Base-by-base conservation (phyloP, 1,140 invertebrate species). In the Drosophila hydei region DNA sequence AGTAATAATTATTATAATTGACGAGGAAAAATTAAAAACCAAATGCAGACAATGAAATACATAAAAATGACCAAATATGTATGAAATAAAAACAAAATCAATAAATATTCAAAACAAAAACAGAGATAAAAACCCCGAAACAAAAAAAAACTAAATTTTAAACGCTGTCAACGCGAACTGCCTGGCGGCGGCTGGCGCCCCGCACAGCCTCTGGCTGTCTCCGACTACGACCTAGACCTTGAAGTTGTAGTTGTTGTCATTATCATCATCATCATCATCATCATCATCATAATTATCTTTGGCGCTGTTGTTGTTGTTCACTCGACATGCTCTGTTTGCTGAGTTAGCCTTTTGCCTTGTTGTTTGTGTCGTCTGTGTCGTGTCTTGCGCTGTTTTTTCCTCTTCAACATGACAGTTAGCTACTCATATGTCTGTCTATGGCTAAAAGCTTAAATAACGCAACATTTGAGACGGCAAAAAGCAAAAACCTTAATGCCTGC, bases 181-280 rank as follows among this genome's bases (percentile, higher is more conserved):
- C 25, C 7, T n/a, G 54, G 12, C 61, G 42, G 16, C 30, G 27
- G 54, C 23, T 50, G 30, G 25, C 23, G 18, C 69, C 43, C 60
- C 27, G 40, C 51, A 25, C 40, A 21, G 52, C 42, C 54, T 64
- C 38, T 52, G 14, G 40, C 51, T 72, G 72, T 36, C 63, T 63
- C 47, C 45, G 50, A 51, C 54, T 69, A 50, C 77, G 77, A 87
- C 81, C 81, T 87, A 87, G 81, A 87, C 81, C 81, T 87, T 87
- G 81, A 72, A 40, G 55, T 36, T 40, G 30, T 51, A 38, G 33
- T 51, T 51, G 42, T 23, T 30, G 56, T 51, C 43, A 23, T 45
- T 51, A 38, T 18, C 18, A 59, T 40, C 18, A 59, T 50, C 9
- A 30, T 54, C 16, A 42, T 16, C 14, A 63, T 45, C 9, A 16